phyloP scores from a whole-genome alignment of 1,140 invertebrate species.

The Tetramorium parvispinum region DNA sequence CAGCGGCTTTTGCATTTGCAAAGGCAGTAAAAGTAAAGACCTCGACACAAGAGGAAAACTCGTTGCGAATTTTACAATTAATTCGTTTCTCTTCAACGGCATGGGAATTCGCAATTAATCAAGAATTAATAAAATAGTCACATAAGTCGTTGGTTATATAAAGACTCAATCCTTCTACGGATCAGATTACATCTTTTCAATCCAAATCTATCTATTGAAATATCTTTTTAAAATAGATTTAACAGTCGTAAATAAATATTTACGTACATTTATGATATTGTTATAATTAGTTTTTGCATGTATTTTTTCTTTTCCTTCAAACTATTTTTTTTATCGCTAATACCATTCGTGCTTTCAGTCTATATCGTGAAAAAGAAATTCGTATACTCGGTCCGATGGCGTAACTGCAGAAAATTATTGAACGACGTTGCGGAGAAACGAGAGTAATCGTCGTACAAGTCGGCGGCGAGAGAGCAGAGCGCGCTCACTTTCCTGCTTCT shows the following conservation, averaged over 20 bases:
- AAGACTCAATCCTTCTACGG: background rate
- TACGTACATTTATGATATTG: background rate
- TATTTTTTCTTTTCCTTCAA: background rate
- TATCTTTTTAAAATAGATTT: background rate
- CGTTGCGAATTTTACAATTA: background rate
- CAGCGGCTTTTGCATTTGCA: conserved; percentile 68
- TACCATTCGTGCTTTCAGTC: background rate
- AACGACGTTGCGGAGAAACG: conserved; percentile 26
- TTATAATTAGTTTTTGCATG: background rate
- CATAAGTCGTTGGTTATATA: too few relatives aligned
- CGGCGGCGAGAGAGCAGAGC: conserved; percentile 24
- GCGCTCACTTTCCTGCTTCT: conserved; percentile 64
- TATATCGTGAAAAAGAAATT: background rate
- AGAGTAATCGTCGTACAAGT: conserved; percentile 14
- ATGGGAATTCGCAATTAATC: conserved; percentile 38
- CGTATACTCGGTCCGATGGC: background rate
- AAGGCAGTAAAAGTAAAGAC: conserved; percentile 59
- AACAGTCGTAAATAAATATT: background rate
- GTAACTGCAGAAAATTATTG: conserved; percentile 25
- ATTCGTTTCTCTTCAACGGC: background rate
- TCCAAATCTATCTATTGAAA: background rate
- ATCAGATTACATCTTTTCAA: background rate
- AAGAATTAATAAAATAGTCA: conserved; percentile 38
- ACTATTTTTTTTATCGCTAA: background rate
- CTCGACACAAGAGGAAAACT: background rate